Conservation (phyloP, 2,113 vertebrate genomes). For the human region DNA sequence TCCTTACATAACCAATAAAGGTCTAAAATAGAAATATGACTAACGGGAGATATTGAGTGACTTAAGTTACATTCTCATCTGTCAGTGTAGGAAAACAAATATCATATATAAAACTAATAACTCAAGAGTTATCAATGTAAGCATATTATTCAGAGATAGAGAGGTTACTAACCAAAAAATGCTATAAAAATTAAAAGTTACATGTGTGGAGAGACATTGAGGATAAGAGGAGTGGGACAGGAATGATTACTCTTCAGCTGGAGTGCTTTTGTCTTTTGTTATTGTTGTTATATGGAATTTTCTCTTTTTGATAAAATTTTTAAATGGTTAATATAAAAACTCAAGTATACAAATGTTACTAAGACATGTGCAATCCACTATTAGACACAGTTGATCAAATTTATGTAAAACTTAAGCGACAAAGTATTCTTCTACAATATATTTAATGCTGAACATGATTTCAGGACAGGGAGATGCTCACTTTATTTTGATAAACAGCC, state of each 20-base stretch:
- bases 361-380: neutral
- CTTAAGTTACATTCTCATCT: neutral
- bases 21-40: neutral
- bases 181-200: neutral
- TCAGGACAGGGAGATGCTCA: neutral
- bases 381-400: neutral
- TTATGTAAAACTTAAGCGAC: neutral
- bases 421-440: neutral
- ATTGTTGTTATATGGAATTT: neutral
- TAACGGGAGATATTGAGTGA: neutral
- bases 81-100: neutral
- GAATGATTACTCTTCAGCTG: neutral
- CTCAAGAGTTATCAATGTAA: neutral
- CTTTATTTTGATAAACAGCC: constrained; percentile 55
- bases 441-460: neutral
- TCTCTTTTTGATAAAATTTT: neutral
- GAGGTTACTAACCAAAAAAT: neutral
- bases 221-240: neutral
- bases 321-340: constrained; percentile 1
- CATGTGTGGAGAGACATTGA: neutral
- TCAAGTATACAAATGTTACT: neutral
- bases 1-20: neutral
- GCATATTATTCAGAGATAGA: neutral
- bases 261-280: neutral
- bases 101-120: neutral